phyloP scores from a whole-genome alignment of 2,113 vertebrate species.

The Lampris megalopsis region DNA sequence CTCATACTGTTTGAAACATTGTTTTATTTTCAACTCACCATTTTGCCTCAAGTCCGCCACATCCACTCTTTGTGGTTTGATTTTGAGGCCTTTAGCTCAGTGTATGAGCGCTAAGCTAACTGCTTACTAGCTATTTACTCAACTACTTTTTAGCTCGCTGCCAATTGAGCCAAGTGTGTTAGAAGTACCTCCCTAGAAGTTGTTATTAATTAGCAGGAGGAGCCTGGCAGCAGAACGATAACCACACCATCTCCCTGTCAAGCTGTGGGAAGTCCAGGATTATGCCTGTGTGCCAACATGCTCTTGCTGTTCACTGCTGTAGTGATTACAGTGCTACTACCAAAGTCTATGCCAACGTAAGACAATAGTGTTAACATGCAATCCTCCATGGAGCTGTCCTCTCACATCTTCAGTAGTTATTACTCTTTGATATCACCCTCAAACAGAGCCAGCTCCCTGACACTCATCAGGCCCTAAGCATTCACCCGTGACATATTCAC shows the following conservation, averaged over 20 bases:
- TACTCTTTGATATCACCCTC: conserved; percentile 67
- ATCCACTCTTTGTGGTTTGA: conserved; percentile 23
- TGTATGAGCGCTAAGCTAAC: conserved; percentile 27
- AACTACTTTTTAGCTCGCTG: conserved; percentile 60
- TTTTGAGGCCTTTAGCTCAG: conserved; percentile 39
- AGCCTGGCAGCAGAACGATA: conserved; percentile 76
- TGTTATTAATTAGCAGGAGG: conserved; percentile 81
- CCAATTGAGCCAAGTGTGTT: conserved; percentile 72
- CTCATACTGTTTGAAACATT: background rate
- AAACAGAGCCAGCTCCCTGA: conserved; percentile 59
- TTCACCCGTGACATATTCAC: conserved; percentile 46
- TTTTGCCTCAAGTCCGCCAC: background rate
- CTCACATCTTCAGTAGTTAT: conserved; percentile 54
- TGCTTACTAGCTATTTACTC: conserved; percentile 37
- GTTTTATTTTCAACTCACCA: conserved; percentile 16
- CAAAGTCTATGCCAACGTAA: conserved; percentile 54
- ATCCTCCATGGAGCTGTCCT: conserved; percentile 67
- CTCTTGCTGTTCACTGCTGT: conserved; percentile 63
- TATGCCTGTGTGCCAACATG: conserved; percentile 71
- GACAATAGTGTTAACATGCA: conserved; percentile 64
- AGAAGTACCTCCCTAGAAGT: conserved; percentile 69
- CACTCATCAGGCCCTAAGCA: conserved; percentile 54
- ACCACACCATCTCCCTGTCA: conserved; percentile 74
- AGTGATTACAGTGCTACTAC: conserved; percentile 61
- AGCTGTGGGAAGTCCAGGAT: conserved; percentile 70